Base-by-base conservation (phyloP, 1,140 invertebrate species). In the Cryptotermes secundus region DNA sequence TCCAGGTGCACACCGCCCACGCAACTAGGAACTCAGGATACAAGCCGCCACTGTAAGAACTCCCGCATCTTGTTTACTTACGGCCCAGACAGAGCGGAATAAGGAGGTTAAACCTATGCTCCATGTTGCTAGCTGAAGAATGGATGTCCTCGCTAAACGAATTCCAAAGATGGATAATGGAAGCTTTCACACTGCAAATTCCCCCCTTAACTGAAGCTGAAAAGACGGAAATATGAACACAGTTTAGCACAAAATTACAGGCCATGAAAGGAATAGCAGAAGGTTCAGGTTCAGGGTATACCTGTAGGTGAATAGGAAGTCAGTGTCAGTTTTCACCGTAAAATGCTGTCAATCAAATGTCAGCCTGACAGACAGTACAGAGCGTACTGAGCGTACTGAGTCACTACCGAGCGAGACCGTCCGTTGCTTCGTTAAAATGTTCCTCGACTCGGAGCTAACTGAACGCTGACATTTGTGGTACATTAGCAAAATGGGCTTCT, bases 161-260 rank as follows among this genome's bases (percentile, higher is more conserved):
- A 72, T 72, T 72, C 59, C 59, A 31, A 31, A 31, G 59, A n/a
- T 72, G n/a, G 26, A 72, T 72, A 72, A 72, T 72, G 59, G 59
- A 1, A n/a, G 26, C 59, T 72, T 72, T 72, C 59, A 72, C 59
- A 72, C 59, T 72, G 26, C 26, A 9, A 72, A 72, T 72, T n/a
- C 45, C 45, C n/a, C 59, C 59, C 26, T 31, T 72, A 72, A 72
- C 59, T 72, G 26, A 72, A 31, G 59, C 26, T 72, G 59, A 72
- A 72, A 72, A 31, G 59, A 72, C 19, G 59, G 59, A 72, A 72
- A 72, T 72, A 72, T 72, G 59, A 72, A 72, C 59, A 72, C 59
- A 72, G 59, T 72, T 72, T 72, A 72, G 59, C 59, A 72, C 26
- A 72, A 72, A 72, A 72, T 31, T 72, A 72, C n/a, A 72, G 59